These are phyloP conservation scores for Fulmarus glacialis DNA, from an alignment of 2,113 vertebrate species.

Conservation along the genomic window DNA sequence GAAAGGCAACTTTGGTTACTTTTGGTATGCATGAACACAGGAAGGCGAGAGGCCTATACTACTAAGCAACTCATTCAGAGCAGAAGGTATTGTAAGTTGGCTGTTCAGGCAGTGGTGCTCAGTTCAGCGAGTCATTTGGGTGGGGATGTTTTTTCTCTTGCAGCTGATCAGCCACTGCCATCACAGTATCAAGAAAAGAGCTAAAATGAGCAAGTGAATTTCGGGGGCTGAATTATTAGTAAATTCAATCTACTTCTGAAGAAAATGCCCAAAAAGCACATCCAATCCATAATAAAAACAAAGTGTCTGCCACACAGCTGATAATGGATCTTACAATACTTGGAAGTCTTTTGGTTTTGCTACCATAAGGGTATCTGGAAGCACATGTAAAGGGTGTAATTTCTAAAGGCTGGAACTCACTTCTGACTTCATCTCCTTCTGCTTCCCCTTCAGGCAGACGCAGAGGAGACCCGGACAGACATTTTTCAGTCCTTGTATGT, in stretches of 20 bases:
- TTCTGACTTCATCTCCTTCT: not conserved
- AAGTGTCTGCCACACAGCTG: not conserved
- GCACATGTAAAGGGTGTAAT: fast-evolving
- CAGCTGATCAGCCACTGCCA: not conserved
- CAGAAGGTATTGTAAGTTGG: not conserved
- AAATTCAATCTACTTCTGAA: not conserved
- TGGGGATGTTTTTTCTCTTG: not conserved
- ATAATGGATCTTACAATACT: fast-evolving
- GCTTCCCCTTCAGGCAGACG: fast-evolving
- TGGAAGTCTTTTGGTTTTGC: not conserved
- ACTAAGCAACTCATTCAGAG: not conserved
- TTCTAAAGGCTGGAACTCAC: not conserved
- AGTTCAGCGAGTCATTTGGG: not conserved
- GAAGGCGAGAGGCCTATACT: not conserved
- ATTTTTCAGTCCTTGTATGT: fast-evolving
- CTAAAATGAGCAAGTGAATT: not conserved
- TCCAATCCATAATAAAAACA: not conserved
- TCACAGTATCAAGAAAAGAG: not conserved
- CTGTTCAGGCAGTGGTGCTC: not conserved
- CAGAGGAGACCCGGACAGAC: not conserved
- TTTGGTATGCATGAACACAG: not conserved
- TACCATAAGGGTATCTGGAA: not conserved
- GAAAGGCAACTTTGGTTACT: not conserved
- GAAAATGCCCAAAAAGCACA: not conserved
- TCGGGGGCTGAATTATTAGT: not conserved